Conservation (phyloP, 2,113 vertebrate genomes). For the Serranochromis macrocephalus region DNA sequence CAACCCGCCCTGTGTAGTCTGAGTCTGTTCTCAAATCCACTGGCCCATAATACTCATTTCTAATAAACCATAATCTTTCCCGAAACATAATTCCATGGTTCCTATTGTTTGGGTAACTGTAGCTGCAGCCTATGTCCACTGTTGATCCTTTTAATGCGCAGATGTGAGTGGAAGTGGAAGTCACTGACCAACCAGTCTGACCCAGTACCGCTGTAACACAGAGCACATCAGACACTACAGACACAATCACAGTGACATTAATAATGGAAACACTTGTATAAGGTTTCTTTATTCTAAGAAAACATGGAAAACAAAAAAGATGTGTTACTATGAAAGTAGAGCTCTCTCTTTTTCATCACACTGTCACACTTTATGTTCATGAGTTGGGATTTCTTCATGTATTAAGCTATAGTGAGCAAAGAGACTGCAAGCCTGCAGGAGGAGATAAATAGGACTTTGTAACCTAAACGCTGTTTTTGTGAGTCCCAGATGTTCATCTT, state of each 20-base stretch:
- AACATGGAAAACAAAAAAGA: background rate
- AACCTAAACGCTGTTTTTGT: background rate
- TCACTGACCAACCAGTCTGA: background rate
- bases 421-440: background rate
- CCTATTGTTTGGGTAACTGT: background rate
- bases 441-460: background rate
- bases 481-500: background rate
- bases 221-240: background rate
- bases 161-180: background rate
- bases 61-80: background rate
- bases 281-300: background rate
- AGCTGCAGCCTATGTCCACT: background rate
- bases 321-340: background rate
- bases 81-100: accelerated
- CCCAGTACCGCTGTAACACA: background rate
- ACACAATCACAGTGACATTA: background rate
- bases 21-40: background rate
- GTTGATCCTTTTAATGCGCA: background rate
- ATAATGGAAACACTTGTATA: accelerated
- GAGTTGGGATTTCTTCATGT: background rate
- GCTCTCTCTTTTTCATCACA: background rate
- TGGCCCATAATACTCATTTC: accelerated
- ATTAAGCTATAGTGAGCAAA: background rate
- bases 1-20: background rate
- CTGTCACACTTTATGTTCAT: background rate